Conservation (phyloP, 2,888 invertebrate species). For the Choreutis nemorana region DNA sequence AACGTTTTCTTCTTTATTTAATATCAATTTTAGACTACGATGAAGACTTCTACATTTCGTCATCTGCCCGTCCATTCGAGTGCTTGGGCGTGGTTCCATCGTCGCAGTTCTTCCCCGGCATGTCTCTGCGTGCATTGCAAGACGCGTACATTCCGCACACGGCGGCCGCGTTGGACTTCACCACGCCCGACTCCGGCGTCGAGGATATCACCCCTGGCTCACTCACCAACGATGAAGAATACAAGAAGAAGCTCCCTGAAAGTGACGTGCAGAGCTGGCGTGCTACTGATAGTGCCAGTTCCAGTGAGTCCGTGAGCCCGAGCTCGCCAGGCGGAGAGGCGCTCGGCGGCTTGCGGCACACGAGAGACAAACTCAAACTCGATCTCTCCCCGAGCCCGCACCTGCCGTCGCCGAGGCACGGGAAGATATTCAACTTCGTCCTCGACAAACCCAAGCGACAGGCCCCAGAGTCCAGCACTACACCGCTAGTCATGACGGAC, state of each 20-base stretch:
- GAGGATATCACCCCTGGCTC: slow-evolving; percentile 68
- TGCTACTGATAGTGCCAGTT: slow-evolving; percentile 41
- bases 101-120: slow-evolving; percentile 78
- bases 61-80: slow-evolving; percentile 77
- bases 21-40: slow-evolving; percentile 67
- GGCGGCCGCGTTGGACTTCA: slow-evolving; percentile 43
- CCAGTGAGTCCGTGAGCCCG: slow-evolving; percentile 52
- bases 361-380: slow-evolving; percentile 74
- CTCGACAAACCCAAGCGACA: slow-evolving; percentile 43
- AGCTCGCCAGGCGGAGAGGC: slow-evolving; percentile 47
- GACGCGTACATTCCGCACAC: slow-evolving; percentile 23
- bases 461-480: slow-evolving; percentile 14
- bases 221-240: slow-evolving; percentile 33
- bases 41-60: slow-evolving; percentile 78
- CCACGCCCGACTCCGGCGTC: slow-evolving; percentile 70
- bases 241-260: slow-evolving; percentile 29
- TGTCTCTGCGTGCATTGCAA: slow-evolving; percentile 34
- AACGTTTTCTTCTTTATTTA: background rate
- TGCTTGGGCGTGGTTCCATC: slow-evolving; percentile 59
- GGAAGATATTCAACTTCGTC: slow-evolving; percentile 48
- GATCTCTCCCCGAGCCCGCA: slow-evolving; percentile 71
- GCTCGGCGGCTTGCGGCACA: slow-evolving; percentile 76
- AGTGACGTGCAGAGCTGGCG: slow-evolving; percentile 27
- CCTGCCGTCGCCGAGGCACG: slow-evolving; percentile 44
- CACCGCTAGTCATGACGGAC: slow-evolving; percentile 48